Evolutionary conservation across 1,140 invertebrate species (phyloP).

Genomic region (Polypedilum pembai): DNA sequence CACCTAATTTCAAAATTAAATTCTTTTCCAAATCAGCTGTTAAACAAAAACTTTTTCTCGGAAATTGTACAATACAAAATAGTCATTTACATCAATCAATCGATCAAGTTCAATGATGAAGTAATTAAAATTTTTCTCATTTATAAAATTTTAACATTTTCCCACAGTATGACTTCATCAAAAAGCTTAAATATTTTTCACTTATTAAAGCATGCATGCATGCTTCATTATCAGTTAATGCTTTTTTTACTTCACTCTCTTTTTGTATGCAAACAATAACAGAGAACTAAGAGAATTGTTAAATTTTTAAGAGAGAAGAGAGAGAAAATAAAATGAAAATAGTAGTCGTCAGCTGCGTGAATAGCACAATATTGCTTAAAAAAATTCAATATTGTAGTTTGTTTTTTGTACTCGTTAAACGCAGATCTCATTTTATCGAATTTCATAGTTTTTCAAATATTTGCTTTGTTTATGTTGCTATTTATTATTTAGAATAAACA

Average conservation of each 20-base stretch:
- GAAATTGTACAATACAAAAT: too few species aligned
- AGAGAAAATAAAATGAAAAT: not conserved
- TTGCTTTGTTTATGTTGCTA: not conserved
- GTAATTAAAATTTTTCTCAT: too few species aligned
- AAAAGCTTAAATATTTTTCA: not conserved
- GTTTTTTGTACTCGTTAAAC: not conserved
- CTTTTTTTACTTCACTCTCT: not conserved
- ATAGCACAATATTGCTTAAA: too few species aligned
- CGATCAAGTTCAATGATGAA: too few species aligned
- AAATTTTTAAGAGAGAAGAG: not conserved
- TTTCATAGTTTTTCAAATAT: not conserved
- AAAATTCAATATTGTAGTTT: not conserved
- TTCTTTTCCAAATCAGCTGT: too few species aligned
- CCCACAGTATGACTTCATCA: not conserved
- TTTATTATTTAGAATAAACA: not conserved
- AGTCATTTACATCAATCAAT: too few species aligned
- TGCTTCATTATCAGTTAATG: not conserved
- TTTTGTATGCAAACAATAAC: not conserved
- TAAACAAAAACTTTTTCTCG: too few species aligned
- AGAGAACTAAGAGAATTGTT: not conserved
- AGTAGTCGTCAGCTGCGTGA: conserved; percentile 1
- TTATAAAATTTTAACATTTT: not conserved
- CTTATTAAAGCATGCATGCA: not conserved
- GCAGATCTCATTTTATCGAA: not conserved
- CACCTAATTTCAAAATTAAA: too few species aligned